These are phyloP conservation scores for Dasyornis broadbenti DNA, from an alignment of 2,113 vertebrate species.

Conservation along the genomic window DNA sequence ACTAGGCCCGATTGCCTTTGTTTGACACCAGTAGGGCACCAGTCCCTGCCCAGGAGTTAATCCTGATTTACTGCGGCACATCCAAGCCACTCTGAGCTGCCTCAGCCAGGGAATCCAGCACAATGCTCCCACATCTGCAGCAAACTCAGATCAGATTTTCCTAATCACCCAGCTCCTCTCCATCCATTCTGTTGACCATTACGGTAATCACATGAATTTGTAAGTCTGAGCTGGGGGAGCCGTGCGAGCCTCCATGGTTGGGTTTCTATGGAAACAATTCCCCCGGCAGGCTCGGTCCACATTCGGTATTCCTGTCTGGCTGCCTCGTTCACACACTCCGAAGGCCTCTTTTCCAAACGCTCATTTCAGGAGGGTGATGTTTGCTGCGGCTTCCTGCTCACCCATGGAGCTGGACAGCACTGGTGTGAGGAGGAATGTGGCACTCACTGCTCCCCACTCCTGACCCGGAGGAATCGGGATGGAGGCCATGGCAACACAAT, in stretches of 20 bases:
- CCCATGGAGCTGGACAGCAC: neutral
- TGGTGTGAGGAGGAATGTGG: neutral
- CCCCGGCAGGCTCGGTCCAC: slow-evolving; percentile 30
- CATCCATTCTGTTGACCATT: slow-evolving; percentile 32
- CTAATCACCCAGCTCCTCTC: slow-evolving; percentile 27
- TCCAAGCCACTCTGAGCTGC: neutral
- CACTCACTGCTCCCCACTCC: neutral
- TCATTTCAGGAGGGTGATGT: neutral
- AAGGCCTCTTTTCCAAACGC: neutral
- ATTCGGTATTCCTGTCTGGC: slow-evolving; percentile 55
- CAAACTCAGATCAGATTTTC: neutral
- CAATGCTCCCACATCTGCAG: neutral
- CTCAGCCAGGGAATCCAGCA: neutral
- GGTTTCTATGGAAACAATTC: slow-evolving; percentile 69
- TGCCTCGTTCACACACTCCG: neutral
- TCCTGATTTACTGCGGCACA: slow-evolving; percentile 21
- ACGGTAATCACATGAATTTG: slow-evolving; percentile 47
- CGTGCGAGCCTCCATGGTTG: slow-evolving; percentile 10
- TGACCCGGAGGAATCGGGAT: neutral
- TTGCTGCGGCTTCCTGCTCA: neutral
- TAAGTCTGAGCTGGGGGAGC: slow-evolving; percentile 37
- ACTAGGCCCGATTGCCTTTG: neutral
- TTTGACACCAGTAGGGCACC: neutral
- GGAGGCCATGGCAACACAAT: neutral
- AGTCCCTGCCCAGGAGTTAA: neutral